Conservation (phyloP, 92 coral and sea anemone genomes). For the Chrysogorgia sp. region DNA sequence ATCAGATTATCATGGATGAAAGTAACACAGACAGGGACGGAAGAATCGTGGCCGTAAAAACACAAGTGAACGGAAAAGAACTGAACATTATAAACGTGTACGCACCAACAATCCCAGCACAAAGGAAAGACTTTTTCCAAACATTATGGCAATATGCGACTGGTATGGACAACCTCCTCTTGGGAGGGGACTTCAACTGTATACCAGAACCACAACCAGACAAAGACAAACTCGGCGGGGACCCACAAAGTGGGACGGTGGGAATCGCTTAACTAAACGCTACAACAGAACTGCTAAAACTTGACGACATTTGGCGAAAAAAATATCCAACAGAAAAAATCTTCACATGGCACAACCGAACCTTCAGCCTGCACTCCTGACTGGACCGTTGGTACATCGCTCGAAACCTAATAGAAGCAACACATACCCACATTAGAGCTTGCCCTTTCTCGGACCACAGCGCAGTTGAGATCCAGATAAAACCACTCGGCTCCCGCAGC, state of each 20-base stretch:
- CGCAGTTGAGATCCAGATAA: neutral
- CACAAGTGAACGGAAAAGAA: neutral
- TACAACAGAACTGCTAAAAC: neutral
- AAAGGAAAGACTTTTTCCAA: conserved; percentile 26
- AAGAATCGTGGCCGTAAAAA: neutral
- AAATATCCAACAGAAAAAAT: neutral
- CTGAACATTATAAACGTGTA: conserved; percentile 39
- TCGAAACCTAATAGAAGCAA: neutral
- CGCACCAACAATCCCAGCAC: conserved; percentile 33
- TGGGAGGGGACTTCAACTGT: conserved; percentile 55
- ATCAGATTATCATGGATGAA: neutral
- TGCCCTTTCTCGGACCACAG: conserved; percentile 40
- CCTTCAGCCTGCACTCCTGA: neutral
- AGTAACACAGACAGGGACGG: conserved; percentile 4
- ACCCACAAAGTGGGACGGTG: neutral
- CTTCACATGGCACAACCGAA: conserved; percentile 20
- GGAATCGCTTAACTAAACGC: conserved; percentile 5
- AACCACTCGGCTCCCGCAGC: neutral
- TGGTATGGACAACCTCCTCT: neutral
- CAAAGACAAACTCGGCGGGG: conserved; percentile 44
- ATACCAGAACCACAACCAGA: neutral
- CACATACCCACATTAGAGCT: neutral
- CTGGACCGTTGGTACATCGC: conserved; percentile 29
- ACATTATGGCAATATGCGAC: neutral
- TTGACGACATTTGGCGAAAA: conserved; percentile 10